Evolutionary conservation across 2,113 vertebrate genomes (phyloP).

Genomic region (Ginglymostoma cirratum): DNA sequence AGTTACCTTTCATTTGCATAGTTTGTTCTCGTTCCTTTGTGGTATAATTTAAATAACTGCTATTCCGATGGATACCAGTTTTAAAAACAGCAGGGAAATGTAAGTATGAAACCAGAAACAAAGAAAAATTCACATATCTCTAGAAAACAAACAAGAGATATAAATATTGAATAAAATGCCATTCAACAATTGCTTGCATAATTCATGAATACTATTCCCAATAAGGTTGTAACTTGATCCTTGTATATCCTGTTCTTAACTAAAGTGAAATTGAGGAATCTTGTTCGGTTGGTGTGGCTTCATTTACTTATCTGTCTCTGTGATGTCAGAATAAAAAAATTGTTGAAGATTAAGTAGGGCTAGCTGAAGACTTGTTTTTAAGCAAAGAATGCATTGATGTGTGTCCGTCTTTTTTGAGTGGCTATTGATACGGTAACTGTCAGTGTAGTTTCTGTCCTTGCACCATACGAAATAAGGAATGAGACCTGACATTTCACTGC

Average conservation of each 20-base stretch:
- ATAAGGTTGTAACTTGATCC: neutral
- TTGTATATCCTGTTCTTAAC: neutral
- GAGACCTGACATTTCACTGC: neutral
- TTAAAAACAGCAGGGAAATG: neutral
- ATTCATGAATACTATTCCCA: neutral
- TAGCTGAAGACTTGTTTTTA: neutral
- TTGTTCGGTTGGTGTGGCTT: neutral
- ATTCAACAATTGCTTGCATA: neutral
- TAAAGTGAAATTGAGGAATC: neutral
- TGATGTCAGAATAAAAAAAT: neutral
- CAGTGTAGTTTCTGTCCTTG: neutral
- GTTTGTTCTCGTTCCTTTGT: neutral
- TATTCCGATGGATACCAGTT: neutral
- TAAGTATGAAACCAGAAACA: neutral
- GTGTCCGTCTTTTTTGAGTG: neutral
- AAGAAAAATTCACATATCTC: neutral
- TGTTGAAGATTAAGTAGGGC: neutral
- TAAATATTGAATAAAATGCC: neutral
- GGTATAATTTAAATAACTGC: neutral
- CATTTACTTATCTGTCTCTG: neutral
- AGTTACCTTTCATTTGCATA: neutral
- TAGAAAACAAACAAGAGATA: neutral
- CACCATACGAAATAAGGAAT: neutral
- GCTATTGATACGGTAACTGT: neutral
- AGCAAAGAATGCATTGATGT: neutral